These are phyloP conservation scores for Agrochola lychnidis DNA, from an alignment of 2,888 invertebrate species.

Conservation along the genomic window DNA sequence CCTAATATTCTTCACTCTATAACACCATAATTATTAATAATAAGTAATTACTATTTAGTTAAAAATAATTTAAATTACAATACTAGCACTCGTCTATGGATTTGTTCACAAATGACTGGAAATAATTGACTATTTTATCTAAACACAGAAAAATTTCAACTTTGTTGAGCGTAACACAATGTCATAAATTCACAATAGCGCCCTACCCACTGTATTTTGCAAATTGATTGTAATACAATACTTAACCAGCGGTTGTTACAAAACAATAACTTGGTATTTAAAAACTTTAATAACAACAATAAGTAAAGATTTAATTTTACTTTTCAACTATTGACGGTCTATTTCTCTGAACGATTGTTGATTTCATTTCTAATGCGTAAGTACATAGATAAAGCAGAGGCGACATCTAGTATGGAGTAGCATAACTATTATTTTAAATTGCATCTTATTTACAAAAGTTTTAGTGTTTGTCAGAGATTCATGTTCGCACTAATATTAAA, in stretches of 20 bases:
- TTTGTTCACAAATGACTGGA: slow-evolving; percentile 27
- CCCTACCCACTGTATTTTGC: not conserved
- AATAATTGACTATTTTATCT: not conserved
- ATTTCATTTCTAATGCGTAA: not conserved
- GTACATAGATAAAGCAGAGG: slow-evolving; percentile 14
- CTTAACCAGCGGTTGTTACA: not conserved
- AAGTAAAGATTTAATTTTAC: not conserved
- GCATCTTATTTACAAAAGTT: slow-evolving; percentile 19
- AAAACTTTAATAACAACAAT: not conserved
- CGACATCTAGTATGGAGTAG: slow-evolving; percentile 49
- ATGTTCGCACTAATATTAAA: slow-evolving; percentile 9
- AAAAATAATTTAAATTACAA: slow-evolving; percentile 51
- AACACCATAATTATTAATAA: slow-evolving; percentile 20
- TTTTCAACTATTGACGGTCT: not conserved
- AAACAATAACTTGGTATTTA: not conserved
- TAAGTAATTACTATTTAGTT: slow-evolving; percentile 30
- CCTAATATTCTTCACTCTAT: slow-evolving; percentile 6
- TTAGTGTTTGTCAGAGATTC: slow-evolving; percentile 43
- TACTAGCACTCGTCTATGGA: slow-evolving; percentile 37
- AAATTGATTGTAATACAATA: too few species aligned
- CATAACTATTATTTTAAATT: slow-evolving; percentile 6
- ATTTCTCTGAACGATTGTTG: not conserved
- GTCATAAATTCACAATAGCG: not conserved
- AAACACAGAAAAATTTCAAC: not conserved
- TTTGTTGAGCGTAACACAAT: not conserved